Evolutionary conservation across 2,888 invertebrate species (phyloP).

Genomic region (Xanthorhoe spadicearia): DNA sequence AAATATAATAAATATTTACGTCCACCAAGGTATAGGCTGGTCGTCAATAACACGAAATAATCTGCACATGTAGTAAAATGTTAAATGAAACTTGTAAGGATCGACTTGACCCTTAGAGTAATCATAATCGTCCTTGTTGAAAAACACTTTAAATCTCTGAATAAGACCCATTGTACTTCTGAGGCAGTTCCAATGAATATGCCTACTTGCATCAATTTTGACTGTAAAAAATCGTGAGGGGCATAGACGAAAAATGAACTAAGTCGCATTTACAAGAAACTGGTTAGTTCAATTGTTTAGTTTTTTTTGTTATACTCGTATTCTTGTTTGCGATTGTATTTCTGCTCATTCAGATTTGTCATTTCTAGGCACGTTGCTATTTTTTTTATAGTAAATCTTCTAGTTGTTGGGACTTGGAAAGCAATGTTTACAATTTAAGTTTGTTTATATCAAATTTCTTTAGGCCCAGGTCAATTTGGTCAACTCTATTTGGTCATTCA

Average conservation of each 20-base stretch:
- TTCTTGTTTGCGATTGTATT: no score
- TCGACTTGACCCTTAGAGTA: slow-evolving; percentile 55
- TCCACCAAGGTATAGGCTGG: slow-evolving; percentile 45
- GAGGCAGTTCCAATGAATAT: background rate
- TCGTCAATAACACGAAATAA: slow-evolving; percentile 59
- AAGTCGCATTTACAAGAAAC: background rate
- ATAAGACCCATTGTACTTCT: slow-evolving; percentile 19
- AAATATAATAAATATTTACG: slow-evolving; percentile 7
- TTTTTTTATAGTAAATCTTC: no score
- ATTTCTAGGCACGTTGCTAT: no score
- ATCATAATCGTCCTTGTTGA: slow-evolving; percentile 58
- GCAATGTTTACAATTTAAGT: no score
- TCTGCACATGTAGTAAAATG: slow-evolving; percentile 56
- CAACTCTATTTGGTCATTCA: no score
- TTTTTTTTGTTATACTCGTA: no score
- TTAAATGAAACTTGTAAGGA: slow-evolving; percentile 62
- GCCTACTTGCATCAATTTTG: background rate
- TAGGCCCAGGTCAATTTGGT: no score
- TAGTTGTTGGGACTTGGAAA: no score
- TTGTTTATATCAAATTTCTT: no score
- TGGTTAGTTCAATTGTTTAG: background rate
- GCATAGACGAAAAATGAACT: background rate
- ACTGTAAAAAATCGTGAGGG: background rate
- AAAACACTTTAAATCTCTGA: slow-evolving; percentile 52
- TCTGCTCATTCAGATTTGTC: no score